Conservation (phyloP, 2,797 vertebrate genomes). For the Rhynchotus rufescens region DNA sequence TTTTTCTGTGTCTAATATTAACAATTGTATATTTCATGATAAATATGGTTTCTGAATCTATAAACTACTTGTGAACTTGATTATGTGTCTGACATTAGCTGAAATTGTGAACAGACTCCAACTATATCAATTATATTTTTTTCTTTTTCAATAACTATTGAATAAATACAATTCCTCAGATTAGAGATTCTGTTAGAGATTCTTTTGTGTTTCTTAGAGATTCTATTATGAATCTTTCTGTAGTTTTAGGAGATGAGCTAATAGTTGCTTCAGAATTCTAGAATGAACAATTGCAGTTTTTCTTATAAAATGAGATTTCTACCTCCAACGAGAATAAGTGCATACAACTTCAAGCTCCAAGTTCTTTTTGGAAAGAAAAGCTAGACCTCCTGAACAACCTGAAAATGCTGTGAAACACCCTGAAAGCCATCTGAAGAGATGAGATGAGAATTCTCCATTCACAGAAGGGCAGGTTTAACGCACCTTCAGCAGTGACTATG, state of each 20-base stretch:
- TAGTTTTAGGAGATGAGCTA: background rate
- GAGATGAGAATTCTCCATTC: background rate
- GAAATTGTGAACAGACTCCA: background rate
- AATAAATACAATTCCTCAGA: background rate
- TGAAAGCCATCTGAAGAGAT: background rate
- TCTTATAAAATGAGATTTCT: background rate
- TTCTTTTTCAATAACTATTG: background rate
- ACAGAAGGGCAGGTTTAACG: background rate
- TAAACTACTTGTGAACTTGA: background rate
- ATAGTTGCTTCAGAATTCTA: background rate
- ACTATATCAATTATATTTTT: background rate
- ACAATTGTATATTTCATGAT: background rate
- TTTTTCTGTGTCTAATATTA: background rate
- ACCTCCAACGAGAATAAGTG: background rate
- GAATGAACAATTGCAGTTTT: background rate
- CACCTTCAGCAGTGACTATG: background rate
- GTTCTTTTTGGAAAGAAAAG: background rate
- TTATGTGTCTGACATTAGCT: background rate
- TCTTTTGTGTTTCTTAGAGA: background rate
- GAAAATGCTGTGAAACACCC: background rate
- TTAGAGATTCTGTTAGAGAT: background rate
- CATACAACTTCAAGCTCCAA: background rate
- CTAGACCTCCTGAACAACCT: background rate
- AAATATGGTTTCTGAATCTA: background rate
- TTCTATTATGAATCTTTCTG: background rate